Conservation (phyloP, 2,888 invertebrate species). For the Piscicola geometra region DNA sequence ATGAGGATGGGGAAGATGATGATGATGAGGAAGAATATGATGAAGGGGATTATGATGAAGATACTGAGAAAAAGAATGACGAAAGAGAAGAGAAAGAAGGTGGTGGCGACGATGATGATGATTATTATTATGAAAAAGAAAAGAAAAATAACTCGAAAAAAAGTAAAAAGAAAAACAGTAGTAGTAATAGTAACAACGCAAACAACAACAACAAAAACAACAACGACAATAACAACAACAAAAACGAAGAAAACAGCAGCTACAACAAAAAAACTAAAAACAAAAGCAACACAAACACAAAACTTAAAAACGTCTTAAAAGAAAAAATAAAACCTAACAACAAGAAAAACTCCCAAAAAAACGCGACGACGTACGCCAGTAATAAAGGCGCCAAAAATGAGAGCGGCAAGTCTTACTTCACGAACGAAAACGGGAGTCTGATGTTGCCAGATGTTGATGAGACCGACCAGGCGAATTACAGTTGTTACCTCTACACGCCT, state of each 20-base stretch:
- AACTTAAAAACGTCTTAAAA: not conserved
- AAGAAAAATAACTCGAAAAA: too few species aligned
- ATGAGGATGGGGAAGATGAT: not conserved
- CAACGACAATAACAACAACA: not conserved
- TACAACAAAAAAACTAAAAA: not conserved
- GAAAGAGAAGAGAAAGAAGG: conserved; percentile 3
- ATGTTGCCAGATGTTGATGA: conserved; percentile 1
- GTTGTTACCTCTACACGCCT: conserved; percentile 13
- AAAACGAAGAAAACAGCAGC: not conserved
- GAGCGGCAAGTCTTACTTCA: not conserved
- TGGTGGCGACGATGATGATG: not conserved
- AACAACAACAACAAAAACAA: too few species aligned
- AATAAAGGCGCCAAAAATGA: too few species aligned
- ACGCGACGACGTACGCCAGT: not conserved
- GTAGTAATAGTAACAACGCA: too few species aligned
- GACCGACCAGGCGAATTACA: conserved; percentile 5
- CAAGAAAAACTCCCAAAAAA: too few species aligned
- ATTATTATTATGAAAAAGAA: not conserved
- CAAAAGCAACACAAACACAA: too few species aligned
- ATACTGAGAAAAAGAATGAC: not conserved
- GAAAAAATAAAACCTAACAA: not conserved
- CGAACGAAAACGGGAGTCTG: not conserved
- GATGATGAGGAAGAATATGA: not conserved
- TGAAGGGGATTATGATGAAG: not conserved
- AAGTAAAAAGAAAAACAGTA: too few species aligned